Percentiles rank a stretch among this genome's conserved stretches.
Conservation (phyloP, 2,113 vertebrate species). For the Falco punctatus region DNA sequence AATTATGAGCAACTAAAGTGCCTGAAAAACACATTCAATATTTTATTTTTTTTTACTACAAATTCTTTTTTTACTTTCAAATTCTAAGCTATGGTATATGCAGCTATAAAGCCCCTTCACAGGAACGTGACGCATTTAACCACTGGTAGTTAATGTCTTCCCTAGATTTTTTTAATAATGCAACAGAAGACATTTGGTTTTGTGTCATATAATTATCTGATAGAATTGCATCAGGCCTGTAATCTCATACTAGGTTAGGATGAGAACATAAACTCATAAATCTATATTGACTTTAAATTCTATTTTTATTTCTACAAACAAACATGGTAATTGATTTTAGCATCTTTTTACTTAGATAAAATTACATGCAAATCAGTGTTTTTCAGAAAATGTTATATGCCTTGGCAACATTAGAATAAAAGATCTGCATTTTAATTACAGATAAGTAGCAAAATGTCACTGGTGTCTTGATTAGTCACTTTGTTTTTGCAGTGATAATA, state of each 20-base stretch:
- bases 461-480: not conserved
- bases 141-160: not conserved
- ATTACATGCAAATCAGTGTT: not conserved
- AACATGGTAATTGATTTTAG: not conserved
- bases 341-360: not conserved
- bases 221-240: not conserved
- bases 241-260: conserved; percentile 34
- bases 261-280: conserved; percentile 32
- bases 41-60: not conserved
- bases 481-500: conserved; percentile 7
- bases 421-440: conserved; percentile 1
- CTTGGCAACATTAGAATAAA: not conserved
- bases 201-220: conserved; percentile 7
- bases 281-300: not conserved
- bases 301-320: not conserved
- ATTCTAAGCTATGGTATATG: not conserved
- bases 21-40: not conserved
- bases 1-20: not conserved
- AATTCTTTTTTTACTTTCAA: not conserved
- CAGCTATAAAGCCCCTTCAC: not conserved
- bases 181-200: conserved; percentile 28
- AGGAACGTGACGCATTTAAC: not conserved
- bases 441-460: not conserved
- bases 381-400: not conserved
- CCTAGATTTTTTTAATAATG: not conserved